Evolutionary conservation across 64 coral and sea anemone species (phyloP).

Genomic region (Anthopleura sola): DNA sequence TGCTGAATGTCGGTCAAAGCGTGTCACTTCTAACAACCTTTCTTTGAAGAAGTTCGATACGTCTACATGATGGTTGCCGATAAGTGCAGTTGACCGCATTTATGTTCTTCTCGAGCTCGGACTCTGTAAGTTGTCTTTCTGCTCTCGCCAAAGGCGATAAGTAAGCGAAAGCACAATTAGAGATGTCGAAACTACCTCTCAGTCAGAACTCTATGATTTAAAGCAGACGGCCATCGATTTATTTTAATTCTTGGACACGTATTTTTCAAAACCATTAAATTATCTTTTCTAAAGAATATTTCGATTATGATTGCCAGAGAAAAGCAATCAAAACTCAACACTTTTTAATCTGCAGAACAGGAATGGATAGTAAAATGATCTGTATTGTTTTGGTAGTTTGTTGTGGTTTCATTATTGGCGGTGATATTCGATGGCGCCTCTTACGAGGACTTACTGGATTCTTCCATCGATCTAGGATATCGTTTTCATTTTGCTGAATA

Average conservation of each 20-base stretch:
- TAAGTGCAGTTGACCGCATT: background rate
- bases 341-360: background rate
- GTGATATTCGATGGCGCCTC: background rate
- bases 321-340: background rate
- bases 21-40: background rate
- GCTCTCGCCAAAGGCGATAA: background rate
- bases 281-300: background rate
- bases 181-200: background rate
- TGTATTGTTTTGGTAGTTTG: background rate
- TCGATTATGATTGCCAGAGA: background rate
- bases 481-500: background rate
- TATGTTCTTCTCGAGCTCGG: background rate
- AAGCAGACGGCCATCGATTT: background rate
- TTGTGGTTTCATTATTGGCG: background rate
- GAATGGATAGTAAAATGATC: background rate
- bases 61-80: background rate
- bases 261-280: background rate
- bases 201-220: background rate
- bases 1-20: background rate
- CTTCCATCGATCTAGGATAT: background rate
- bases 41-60: background rate
- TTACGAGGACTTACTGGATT: background rate
- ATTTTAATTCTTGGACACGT: background rate
- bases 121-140: background rate
- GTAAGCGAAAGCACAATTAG: background rate